Conservation (phyloP, 2,888 invertebrate species). For the Pimpla rufipes region DNA sequence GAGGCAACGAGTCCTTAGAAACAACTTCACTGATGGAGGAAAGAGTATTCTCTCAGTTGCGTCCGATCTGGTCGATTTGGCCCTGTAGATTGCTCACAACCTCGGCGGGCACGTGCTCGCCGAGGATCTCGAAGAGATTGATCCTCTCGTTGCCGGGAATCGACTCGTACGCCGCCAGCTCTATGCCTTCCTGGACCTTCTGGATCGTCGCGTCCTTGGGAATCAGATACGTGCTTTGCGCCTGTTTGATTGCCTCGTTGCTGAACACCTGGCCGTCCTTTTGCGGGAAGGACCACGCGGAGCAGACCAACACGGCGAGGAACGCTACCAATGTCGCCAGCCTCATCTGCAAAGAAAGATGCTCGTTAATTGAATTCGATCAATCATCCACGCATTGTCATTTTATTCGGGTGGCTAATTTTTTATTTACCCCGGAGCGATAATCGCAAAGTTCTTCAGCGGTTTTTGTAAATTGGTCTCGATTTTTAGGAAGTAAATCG, state of each 20-base stretch:
- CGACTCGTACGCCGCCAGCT: constrained; percentile 94
- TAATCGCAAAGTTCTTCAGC: too few species aligned
- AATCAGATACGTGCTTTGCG: constrained; percentile 93
- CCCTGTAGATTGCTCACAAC: constrained; percentile 95
- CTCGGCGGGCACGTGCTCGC: constrained; percentile 94
- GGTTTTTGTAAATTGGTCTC: too few species aligned
- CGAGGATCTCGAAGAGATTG: constrained; percentile 93
- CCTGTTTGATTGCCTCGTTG: constrained; percentile 94
- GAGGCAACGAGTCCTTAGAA: constrained; percentile 11
- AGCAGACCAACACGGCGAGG: constrained; percentile 86
- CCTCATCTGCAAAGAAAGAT: constrained; percentile 79
- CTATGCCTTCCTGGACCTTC: constrained; percentile 94
- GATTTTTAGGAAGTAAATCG: too few species aligned
- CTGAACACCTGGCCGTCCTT: constrained; percentile 94
- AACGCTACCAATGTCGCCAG: constrained; percentile 77
- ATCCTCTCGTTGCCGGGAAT: constrained; percentile 94
- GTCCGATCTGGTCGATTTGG: constrained; percentile 94
- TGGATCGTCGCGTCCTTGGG: constrained; percentile 95
- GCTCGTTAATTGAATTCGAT: background rate
- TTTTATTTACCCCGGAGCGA: too few species aligned
- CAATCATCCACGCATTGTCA: background rate
- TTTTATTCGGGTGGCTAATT: background rate
- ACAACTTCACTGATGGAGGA: constrained; percentile 5
- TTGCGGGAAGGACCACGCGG: constrained; percentile 88
- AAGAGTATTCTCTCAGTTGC: constrained; percentile 85